Conservation (phyloP, 1,140 invertebrate species). For the Drosophila malerkotliana region DNA sequence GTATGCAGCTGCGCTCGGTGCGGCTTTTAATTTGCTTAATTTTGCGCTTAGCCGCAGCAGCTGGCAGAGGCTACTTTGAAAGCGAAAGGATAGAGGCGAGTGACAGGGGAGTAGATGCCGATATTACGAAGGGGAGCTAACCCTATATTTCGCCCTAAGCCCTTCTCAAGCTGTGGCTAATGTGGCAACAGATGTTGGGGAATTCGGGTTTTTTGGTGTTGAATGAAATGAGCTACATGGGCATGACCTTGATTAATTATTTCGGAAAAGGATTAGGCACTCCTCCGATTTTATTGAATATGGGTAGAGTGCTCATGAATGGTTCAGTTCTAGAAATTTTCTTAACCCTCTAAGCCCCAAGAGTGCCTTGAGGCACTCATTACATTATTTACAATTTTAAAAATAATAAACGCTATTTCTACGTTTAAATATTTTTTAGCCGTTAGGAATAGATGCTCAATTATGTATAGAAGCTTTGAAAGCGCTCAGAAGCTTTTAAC, state of each 20-base stretch:
- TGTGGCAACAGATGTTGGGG: constrained; percentile 72
- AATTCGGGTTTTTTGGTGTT: constrained; percentile 35
- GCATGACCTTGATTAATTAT: constrained; percentile 44
- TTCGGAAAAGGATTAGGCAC: not conserved
- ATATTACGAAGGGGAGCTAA: not conserved
- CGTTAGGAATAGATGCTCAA: no score
- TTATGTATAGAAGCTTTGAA: no score
- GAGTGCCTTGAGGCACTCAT: no score
- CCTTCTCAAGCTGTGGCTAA: constrained; percentile 49
- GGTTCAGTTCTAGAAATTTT: no score
- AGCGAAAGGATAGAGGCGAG: constrained; percentile 40
- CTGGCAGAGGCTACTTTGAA: constrained; percentile 60
- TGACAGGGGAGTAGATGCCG: constrained; percentile 16
- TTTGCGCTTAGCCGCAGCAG: constrained; percentile 75
- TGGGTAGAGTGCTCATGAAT: not conserved
- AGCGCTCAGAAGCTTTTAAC: no score
- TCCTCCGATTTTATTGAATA: not conserved
- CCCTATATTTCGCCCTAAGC: constrained; percentile 5
- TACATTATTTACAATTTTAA: no score
- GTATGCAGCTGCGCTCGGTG: constrained; percentile 71
- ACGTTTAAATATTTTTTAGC: no score
- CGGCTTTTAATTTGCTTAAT: constrained; percentile 81
- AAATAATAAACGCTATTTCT: no score
- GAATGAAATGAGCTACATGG: constrained; percentile 44
- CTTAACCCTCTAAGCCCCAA: no score